Base-by-base conservation (phyloP, 2,113 vertebrate genomes). In the Psettodes erumei region DNA sequence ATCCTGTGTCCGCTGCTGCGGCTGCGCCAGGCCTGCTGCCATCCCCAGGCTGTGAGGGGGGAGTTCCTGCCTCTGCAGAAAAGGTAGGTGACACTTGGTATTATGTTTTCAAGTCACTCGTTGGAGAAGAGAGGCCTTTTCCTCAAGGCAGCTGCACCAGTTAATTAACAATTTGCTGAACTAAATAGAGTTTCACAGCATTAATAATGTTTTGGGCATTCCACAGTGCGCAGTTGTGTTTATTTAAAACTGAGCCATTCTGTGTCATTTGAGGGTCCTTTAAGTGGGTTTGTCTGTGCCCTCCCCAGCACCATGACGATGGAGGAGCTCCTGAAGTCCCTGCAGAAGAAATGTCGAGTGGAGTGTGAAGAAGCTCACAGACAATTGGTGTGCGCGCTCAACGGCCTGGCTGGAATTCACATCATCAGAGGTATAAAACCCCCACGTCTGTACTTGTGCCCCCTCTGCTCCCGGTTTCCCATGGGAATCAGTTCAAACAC, bases 31-130 rank as follows among this genome's bases (percentile, higher is more conserved):
- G 98, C 98, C 85, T 99, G 98, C 93, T 99, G 98, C 91, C 98
- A 99, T 66, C 98, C 98, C 0, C 98, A 99, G 93, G 98, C 98
- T 6, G 98, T 99, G 72, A 94, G 98, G 18, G 98, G 98, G 60
- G 98, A 99, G 86, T 99, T 99, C 87, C 88, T 99, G 75, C 98
- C 98, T 2, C 92, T 99, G n/a, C 98, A 99, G 76, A 99, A 99
- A 91, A 99, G 98, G 98, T 99, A 74, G 18, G 50, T 1, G 19
- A 50, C 35, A 18, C 81, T 65, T 53, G 3, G 4, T 16, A n/a
- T 74, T 75, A 0, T 56, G 51, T 71, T 32, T 27, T 51, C 25
- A 43, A 47, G 60, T 8, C 32, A 2, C 38, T 69, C 7, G 2
- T 4, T 40, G 45, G 2, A 65, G 19, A 61, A 18, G 21, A 66